Percentiles rank a stretch among this genome's conserved stretches.
Conservation (phyloP, 1,140 invertebrate genomes). For the Drosophila guanche region DNA sequence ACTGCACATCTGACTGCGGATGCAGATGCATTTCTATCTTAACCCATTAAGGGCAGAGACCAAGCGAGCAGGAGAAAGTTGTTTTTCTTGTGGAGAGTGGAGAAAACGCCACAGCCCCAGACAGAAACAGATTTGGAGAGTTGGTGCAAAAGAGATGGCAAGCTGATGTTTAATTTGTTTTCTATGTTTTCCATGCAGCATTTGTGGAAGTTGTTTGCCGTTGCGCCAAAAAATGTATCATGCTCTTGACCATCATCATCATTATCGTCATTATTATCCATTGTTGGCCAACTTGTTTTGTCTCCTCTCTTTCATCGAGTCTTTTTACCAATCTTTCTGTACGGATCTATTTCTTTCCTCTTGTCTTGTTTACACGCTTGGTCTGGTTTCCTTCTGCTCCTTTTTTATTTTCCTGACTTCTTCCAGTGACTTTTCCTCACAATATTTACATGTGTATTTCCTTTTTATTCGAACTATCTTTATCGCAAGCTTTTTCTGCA, state of each 20-base stretch:
- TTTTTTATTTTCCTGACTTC: too few relatives aligned
- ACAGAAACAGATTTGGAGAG: background rate
- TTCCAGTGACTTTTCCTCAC: too few relatives aligned
- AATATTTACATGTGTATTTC: too few relatives aligned
- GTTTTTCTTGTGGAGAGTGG: constrained; percentile 21
- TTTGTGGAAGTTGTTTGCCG: constrained; percentile 18
- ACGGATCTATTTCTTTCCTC: too few relatives aligned
- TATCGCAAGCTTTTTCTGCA: too few relatives aligned
- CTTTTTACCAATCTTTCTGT: too few relatives aligned
- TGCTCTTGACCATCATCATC: constrained; percentile 36
- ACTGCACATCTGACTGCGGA: constrained; percentile 4
- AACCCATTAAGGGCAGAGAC: constrained; percentile 40
- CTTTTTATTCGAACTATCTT: too few relatives aligned
- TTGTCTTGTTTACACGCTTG: too few relatives aligned
- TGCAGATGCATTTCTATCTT: constrained; percentile 39
- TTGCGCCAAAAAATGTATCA: constrained; percentile 39
- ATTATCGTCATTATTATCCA: background rate
- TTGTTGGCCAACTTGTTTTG: constrained; percentile 51
- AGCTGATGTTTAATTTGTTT: constrained; percentile 53
- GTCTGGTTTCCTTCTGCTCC: too few relatives aligned
- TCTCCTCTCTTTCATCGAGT: background rate
- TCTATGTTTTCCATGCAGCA: constrained; percentile 45
- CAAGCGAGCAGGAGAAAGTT: constrained; percentile 40
- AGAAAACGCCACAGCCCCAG: background rate
- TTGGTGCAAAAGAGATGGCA: constrained; percentile 18